Evolutionary conservation across 2,113 vertebrate species (phyloP), one percentile per base, ranked within the genome.

Genomic region (Tyto alba): DNA sequence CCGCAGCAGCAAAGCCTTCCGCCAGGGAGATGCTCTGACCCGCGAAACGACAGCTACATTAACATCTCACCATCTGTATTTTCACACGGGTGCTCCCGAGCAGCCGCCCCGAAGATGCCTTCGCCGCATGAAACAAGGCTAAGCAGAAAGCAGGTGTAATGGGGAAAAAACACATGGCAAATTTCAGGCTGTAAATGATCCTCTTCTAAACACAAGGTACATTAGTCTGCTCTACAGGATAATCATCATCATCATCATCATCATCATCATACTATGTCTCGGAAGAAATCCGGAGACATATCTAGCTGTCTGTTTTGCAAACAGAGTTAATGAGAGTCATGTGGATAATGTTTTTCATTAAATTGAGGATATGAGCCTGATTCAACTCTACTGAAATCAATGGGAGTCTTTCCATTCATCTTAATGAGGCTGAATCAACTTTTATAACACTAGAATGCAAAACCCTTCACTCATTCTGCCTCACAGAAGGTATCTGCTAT

Each of bases 251-350:
- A 56, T 45, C 43, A 82, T 76, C 90, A 56, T 45, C 43, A 45
- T 81, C 90, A 91, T 82, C 92, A 83, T 87, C 77, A 85, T 59
- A 16, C 32, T 21, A 53, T 3, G 74, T 80, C 92, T 93, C 67
- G 1, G 69, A 91, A 91, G 71, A 90, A 88, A 82, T 71, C 32
- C 53, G 55, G 73, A 95, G 91, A 80, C 77, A 2, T 50, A 69
- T 87, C 92, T 95, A 43, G 55, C 86, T 91, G 92, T 79, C 96
- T 96, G 94, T 91, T 95, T 96, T 91, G 92, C 87, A 96, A 96
- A 93, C 79, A 97, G 77, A 94, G 62, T 73, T 96, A 93, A 96
- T 89, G 76, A 96, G 88, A 92, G 90, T 92, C 85, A 96, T 64
- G 77, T 76, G 78, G 96, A 63, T 92, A 85, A 94, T 95, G 94